Evolutionary conservation across 2,113 vertebrate genomes (phyloP), one percentile per base, ranked within the genome.

Genomic region (Sminthopsis crassicaudata): DNA sequence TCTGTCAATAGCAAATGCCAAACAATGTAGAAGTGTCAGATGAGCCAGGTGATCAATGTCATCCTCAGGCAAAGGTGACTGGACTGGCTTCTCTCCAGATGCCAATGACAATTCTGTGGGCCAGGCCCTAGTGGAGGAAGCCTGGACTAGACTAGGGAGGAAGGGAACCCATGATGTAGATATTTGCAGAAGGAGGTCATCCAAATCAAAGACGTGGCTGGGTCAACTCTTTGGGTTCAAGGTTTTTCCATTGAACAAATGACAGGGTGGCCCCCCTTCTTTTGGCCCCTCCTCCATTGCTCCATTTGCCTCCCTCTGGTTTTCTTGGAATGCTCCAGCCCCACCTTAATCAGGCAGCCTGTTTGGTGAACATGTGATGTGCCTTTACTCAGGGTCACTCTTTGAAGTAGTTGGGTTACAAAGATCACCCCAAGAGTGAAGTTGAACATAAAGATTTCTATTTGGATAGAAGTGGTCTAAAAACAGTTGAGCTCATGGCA

Each of bases 341-440:
- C 95, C 95, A 96, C 96, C 97, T 97, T 91, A 76, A 91, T 90
- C 96, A 93, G 93, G 95, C 90, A 96, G 95, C 95, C n/a, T 93
- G 88, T 89, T 42, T 23, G 90, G 42, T 2, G 89, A 92, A 90
- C 93, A 91, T 84, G 95, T 54, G 67, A 46, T 92, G n/a, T 96
- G 91, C 55, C 42, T 97, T n/a, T 93, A 50, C 11, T 88, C 53
- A 96, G 94, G 95, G 95, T 97, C 97, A 96, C 91, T 0, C 12
- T 36, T 91, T 92, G 91, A 94, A 95, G 57, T 57, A 36, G 57
- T 53, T 51, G 30, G 26, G 11, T 19, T 48, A 51, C 91, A 89
- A 67, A 42, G 84, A 46, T 84, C n/a, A 42, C 67, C n/a, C 67
- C 67, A 84, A 84, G 67, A 42, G 42, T 84, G 67, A 10, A 25